Conservation (phyloP, 2,797 vertebrate species). For the Enteromius thamalakanensis region DNA sequence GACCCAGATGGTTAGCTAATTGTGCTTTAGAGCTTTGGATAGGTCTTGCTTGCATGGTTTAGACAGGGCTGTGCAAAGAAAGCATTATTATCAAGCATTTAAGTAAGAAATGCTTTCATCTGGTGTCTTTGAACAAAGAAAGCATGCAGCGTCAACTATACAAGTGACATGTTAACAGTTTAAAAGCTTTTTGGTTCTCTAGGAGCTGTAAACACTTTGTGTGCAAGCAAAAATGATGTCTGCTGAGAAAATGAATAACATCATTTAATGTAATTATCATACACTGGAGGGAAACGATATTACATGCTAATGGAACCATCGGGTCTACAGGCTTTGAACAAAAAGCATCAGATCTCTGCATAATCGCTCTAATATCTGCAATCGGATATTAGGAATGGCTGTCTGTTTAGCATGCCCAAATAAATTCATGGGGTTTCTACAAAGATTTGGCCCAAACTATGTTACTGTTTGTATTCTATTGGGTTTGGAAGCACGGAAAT, state of each 20-base stretch:
- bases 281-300: constrained; percentile 51
- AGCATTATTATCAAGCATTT: not conserved
- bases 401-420: constrained; percentile 28
- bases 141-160: constrained; percentile 19
- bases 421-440: not conserved
- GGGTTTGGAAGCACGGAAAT: constrained; percentile 28
- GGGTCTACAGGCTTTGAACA: constrained; percentile 55
- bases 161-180: constrained; percentile 49
- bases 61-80: not conserved
- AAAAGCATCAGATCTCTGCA: constrained; percentile 48
- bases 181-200: constrained; percentile 51
- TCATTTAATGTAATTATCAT: constrained; percentile 63
- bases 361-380: constrained; percentile 39
- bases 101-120: constrained; percentile 11
- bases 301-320: constrained; percentile 55
- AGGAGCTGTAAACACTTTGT: constrained; percentile 47
- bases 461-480: constrained; percentile 12
- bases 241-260: constrained; percentile 47
- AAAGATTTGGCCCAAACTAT: constrained; percentile 29
- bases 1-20: not conserved
- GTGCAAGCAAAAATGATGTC: constrained; percentile 37
- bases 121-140: constrained; percentile 19
- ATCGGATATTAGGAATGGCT: constrained; percentile 25
- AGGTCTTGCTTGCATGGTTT: constrained; percentile 2
- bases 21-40: not conserved